Evolutionary conservation across 2,888 invertebrate genomes (phyloP), one percentile per base, ranked within the genome.

Genomic region (Stenoptilia bipunctidactyla): DNA sequence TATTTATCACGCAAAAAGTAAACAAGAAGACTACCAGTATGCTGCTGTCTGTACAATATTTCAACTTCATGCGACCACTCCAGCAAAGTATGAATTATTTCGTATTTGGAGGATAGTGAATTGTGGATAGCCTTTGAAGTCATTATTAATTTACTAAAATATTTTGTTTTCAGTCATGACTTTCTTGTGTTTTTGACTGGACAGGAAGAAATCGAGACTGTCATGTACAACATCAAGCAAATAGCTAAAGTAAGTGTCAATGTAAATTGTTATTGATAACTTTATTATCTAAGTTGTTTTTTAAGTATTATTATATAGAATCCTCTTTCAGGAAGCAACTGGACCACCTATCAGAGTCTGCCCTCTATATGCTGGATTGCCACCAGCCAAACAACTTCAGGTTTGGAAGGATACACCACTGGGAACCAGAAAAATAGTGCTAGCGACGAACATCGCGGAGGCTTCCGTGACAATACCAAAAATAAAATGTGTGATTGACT

Each of bases 381-480:
- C 97, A 0, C 90, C 93, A 33, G 84, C 88, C 13, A 94, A 94
- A 55, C 96, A 98, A 75, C 82, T 97, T 59, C 91, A 91, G 61
- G 96, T 94, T 13, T 97, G 97, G 85, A 85, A 88, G 44, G 86
- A 88, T 0, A 86, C 90, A 1, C 89, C 92, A 1, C 73, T 86
- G 2, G 91, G 91, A 43, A 89, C 89, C 13, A 86, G 98, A 40
- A 99, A 98, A 83, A 90, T 98, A 15, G 91, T 99, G 15, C 85
- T 99, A 37, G 92, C 97, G 4, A 99, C 99, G 20, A 99, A 99
- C 69, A 94, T 99, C 48, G 98, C 99, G 0, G 99, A 99, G 82
- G 96, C 98, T 0, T 98, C 98, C 1, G 89, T 99, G 15, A 99
- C 98, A 0, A 98, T 99, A 52, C 92, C 92, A 41, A 93, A 94